phyloP scores from a whole-genome alignment of 2,888 invertebrate species.

The Mesorhabditis belari region DNA sequence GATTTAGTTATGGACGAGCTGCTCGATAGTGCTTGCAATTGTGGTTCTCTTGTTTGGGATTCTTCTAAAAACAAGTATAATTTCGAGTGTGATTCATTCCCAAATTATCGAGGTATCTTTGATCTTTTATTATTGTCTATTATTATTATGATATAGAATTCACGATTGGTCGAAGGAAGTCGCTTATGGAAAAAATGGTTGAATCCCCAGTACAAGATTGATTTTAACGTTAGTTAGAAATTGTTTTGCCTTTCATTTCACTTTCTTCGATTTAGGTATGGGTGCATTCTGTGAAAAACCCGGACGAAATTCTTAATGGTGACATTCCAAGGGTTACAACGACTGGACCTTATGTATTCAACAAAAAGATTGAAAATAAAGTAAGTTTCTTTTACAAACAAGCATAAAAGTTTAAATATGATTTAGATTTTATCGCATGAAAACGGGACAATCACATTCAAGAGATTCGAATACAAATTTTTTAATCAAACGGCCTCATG shows the following conservation, averaged over 20 bases:
- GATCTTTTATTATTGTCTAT: not conserved
- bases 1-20: too few relatives aligned
- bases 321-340: constrained; percentile 37
- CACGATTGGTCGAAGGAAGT: constrained; percentile 34
- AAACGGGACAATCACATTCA: constrained; percentile 45
- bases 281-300: constrained; percentile 51
- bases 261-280: constrained; percentile 30
- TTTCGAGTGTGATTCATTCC: not conserved
- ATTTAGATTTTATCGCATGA: constrained; percentile 31
- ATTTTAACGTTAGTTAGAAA: constrained; percentile 20
- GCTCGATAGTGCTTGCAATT: too few relatives aligned
- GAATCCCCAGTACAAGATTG: constrained; percentile 41
- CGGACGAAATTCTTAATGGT: constrained; percentile 48
- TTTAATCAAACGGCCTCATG: constrained; percentile 48
- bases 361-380: constrained; percentile 42
- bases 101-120: not conserved
- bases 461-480: constrained; percentile 23
- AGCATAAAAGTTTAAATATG: not conserved
- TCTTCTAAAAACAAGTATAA: too few relatives aligned
- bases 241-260: not conserved
- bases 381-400: constrained; percentile 13
- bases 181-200: constrained; percentile 43
- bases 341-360: constrained; percentile 51
- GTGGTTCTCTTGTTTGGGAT: too few relatives aligned
- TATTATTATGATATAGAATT: constrained; percentile 30